These are phyloP conservation scores for Micropoecilia bifurca DNA, from an alignment of 2,797 vertebrate species.

Conservation along the genomic window DNA sequence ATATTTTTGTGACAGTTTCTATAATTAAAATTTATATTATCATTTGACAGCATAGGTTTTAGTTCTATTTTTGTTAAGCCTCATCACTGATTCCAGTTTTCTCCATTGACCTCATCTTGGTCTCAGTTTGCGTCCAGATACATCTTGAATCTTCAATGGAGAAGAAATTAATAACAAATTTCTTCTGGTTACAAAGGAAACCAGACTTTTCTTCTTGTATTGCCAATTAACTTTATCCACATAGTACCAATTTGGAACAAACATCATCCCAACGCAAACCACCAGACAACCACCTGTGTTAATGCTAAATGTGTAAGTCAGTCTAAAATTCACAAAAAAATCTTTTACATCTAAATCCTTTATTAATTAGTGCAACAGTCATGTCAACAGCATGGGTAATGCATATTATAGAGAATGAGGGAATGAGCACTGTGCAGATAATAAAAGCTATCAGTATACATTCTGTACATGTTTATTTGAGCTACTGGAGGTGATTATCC, in stretches of 20 bases:
- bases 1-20: not conserved
- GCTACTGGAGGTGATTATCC: constrained; percentile 53
- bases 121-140: not conserved
- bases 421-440: constrained; percentile 36
- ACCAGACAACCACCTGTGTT: not conserved
- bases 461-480: constrained; percentile 41
- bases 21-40: not conserved
- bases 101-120: not conserved
- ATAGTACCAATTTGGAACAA: not conserved
- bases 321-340: not conserved
- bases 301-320: not conserved
- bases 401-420: constrained; percentile 49
- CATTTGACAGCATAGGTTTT: not conserved
- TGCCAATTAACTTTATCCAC: not conserved
- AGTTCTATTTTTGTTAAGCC: not conserved
- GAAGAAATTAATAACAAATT: not conserved
- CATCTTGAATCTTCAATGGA: not conserved
- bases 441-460: constrained; percentile 45
- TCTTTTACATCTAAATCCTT: constrained; percentile 24
- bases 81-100: not conserved
- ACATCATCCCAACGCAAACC: not conserved
- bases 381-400: constrained; percentile 28
- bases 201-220: not conserved
- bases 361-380: constrained; percentile 41
- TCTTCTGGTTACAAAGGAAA: not conserved